Conservation (phyloP, 1,140 invertebrate species). For the Copidosoma floridanum region DNA sequence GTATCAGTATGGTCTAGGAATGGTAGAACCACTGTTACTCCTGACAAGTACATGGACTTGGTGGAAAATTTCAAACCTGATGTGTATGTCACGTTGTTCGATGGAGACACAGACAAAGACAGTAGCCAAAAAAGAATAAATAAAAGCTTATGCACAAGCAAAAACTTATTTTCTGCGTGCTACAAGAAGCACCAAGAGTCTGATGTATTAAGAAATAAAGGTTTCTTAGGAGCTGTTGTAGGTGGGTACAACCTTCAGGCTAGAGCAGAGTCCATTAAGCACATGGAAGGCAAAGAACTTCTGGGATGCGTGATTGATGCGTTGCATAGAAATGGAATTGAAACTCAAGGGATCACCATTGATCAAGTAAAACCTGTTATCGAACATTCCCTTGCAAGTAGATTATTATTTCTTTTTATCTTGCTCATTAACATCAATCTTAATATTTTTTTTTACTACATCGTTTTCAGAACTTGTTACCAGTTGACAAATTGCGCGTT, state of each 20-base stretch:
- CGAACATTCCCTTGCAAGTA: slow-evolving; percentile 59
- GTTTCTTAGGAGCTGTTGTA: slow-evolving; percentile 70
- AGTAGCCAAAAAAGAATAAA: slow-evolving; percentile 67
- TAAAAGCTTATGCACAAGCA: slow-evolving; percentile 67
- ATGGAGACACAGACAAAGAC: slow-evolving; percentile 72
- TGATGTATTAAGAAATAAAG: slow-evolving; percentile 49
- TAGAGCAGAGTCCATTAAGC: slow-evolving; percentile 62
- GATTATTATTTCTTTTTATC: slow-evolving; percentile 36
- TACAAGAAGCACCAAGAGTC: slow-evolving; percentile 60
- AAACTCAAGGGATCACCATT: slow-evolving; percentile 59
- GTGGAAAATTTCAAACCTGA: slow-evolving; percentile 76
- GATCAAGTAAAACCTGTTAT: slow-evolving; percentile 64
- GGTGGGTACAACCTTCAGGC: slow-evolving; percentile 68
- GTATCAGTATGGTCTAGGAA: slow-evolving; percentile 71
- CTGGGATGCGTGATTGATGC: slow-evolving; percentile 78
- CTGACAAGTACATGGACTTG: slow-evolving; percentile 70
- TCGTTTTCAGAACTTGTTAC: slow-evolving; percentile 62
- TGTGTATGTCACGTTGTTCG: slow-evolving; percentile 74
- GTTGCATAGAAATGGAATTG: slow-evolving; percentile 69
- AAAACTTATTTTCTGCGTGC: slow-evolving; percentile 62
- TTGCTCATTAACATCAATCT: no score
- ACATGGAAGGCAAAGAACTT: slow-evolving; percentile 60
- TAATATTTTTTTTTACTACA: slow-evolving; percentile 37
- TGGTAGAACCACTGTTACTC: slow-evolving; percentile 66
- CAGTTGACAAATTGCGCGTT: slow-evolving; percentile 63